Evolutionary conservation across 2,888 invertebrate species (phyloP).

Genomic region (Ornithoptera priamus): DNA sequence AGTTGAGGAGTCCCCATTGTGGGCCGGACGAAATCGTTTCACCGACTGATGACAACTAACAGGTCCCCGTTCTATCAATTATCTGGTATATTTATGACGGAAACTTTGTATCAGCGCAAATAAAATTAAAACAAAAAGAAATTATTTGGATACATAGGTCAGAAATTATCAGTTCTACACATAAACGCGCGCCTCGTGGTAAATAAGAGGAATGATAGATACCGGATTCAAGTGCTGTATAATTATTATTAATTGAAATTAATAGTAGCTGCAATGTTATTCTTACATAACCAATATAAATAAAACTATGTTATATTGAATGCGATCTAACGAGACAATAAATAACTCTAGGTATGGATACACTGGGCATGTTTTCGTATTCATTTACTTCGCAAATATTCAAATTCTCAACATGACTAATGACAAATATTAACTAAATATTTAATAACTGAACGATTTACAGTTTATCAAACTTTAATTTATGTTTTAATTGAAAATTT

Average conservation of each 20-base stretch:
- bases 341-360: neutral
- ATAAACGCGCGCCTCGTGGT: conserved; percentile 15
- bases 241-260: conserved; percentile 16
- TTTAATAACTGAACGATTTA: no score
- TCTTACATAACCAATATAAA: conserved; percentile 11
- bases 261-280: conserved; percentile 11
- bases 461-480: no score
- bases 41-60: conserved; percentile 26
- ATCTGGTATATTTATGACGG: conserved; percentile 33
- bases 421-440: no score
- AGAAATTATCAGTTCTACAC: conserved; percentile 42
- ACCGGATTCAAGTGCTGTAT: conserved; percentile 1
- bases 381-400: neutral
- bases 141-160: conserved; percentile 49
- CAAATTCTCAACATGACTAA: no score
- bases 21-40: conserved; percentile 10
- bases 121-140: conserved; percentile 34
- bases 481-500: no score
- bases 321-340: neutral
- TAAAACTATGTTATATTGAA: conserved; percentile 2
- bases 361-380: neutral
- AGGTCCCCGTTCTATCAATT: conserved; percentile 31
- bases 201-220: conserved; percentile 23
- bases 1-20: conserved; percentile 33
- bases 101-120: conserved; percentile 36